Conservation (phyloP, 2,888 invertebrate genomes). For the Drosophila bunnanda region DNA sequence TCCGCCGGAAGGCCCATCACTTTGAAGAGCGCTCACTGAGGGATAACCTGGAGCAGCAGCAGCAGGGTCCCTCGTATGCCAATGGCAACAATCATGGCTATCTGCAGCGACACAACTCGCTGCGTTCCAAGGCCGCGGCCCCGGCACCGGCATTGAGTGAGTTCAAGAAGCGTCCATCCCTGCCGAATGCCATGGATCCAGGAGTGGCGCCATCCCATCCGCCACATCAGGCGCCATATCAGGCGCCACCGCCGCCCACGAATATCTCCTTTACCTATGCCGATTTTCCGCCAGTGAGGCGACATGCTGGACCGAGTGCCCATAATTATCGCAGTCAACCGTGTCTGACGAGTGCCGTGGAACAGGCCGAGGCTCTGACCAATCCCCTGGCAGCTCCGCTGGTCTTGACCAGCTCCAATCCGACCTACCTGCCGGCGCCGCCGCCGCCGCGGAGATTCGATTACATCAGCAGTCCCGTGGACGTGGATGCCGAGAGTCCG, state of each 20-base stretch:
- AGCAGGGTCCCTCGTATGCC: constrained; percentile 29
- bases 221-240: background rate
- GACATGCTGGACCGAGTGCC: constrained; percentile 23
- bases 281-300: constrained; percentile 59
- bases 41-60: constrained; percentile 70
- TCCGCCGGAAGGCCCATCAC: constrained; percentile 86
- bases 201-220: constrained; percentile 25
- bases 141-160: constrained; percentile 62
- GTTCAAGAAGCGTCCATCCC: constrained; percentile 82
- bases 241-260: constrained; percentile 74
- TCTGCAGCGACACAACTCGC: constrained; percentile 82
- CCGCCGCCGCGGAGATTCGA: constrained; percentile 52
- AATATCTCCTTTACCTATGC: constrained; percentile 81
- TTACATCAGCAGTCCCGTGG: constrained; percentile 66
- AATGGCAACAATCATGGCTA: constrained; percentile 29
- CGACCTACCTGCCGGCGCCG: constrained; percentile 66
- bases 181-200: constrained; percentile 83
- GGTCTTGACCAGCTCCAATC: constrained; percentile 81
- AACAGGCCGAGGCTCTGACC: constrained; percentile 85
- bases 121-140: constrained; percentile 65
- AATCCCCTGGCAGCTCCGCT: constrained; percentile 83
- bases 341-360: constrained; percentile 86
- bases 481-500: constrained; percentile 50
- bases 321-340: constrained; percentile 79
- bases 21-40: constrained; percentile 85